phyloP scores from a whole-genome alignment of 2,797 vertebrate genomes.

The Kryptopterus vitreolus region DNA sequence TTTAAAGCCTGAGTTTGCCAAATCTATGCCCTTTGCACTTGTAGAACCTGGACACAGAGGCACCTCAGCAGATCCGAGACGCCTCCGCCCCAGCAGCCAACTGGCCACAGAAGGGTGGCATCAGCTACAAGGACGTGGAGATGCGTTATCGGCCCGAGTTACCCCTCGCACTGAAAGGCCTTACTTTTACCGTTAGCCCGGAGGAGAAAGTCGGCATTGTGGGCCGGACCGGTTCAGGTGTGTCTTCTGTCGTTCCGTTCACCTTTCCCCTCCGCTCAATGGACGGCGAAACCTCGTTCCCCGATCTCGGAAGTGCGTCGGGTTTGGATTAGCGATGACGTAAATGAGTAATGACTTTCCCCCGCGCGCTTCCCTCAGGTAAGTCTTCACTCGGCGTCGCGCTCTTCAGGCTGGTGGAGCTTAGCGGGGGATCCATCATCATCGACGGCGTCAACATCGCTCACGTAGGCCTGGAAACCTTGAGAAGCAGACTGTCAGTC shows the following conservation, averaged over 20 bases:
- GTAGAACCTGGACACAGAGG: slow-evolving; percentile 78
- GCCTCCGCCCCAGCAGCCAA: slow-evolving; percentile 60
- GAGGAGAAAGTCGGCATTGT: slow-evolving; percentile 83
- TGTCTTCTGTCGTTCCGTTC: background rate
- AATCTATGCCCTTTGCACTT: slow-evolving; percentile 46
- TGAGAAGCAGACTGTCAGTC: slow-evolving; percentile 81
- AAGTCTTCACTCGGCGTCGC: slow-evolving; percentile 82
- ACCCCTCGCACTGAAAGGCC: slow-evolving; percentile 75
- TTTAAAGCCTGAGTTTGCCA: too few species aligned
- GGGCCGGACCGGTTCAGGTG: slow-evolving; percentile 84
- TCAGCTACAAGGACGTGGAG: slow-evolving; percentile 79
- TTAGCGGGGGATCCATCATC: slow-evolving; percentile 75
- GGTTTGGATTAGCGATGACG: slow-evolving; percentile 21
- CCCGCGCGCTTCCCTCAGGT: slow-evolving; percentile 67
- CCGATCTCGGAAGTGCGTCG: background rate
- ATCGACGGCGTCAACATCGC: slow-evolving; percentile 80
- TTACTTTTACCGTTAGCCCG: slow-evolving; percentile 75
- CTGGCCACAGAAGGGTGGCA: slow-evolving; percentile 79
- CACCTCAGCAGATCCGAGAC: slow-evolving; percentile 58
- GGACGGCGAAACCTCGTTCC: too few species aligned
- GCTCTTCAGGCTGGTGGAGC: slow-evolving; percentile 81
- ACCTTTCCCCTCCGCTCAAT: background rate
- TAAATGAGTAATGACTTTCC: slow-evolving; percentile 25
- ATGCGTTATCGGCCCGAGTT: slow-evolving; percentile 79
- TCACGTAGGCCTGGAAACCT: slow-evolving; percentile 76